These are phyloP conservation scores for Helicolenus hilgendorfi DNA, from an alignment of 2,797 vertebrate species.

Conservation along the genomic window DNA sequence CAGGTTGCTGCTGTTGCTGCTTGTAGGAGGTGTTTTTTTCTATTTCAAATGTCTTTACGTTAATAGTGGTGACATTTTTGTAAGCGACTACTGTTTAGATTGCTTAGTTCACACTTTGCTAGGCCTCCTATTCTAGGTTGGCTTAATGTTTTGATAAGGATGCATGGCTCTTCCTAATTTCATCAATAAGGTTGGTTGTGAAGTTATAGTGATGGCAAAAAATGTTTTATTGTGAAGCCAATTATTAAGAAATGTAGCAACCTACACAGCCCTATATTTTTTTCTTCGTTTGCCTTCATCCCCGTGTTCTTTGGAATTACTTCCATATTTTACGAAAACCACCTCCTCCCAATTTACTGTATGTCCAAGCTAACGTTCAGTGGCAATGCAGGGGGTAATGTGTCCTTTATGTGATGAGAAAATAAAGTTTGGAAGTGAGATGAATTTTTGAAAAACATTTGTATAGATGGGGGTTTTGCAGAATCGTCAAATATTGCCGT, in stretches of 20 bases:
- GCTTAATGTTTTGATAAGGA: neutral
- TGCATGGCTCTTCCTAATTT: neutral
- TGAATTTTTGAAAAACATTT: no score
- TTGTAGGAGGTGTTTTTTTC: neutral
- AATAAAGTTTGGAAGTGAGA: no score
- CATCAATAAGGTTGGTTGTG: neutral
- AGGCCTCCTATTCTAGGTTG: no score
- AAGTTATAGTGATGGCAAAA: neutral
- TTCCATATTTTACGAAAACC: neutral
- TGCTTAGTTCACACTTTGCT: neutral
- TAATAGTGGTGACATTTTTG: neutral
- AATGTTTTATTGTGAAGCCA: accelerated
- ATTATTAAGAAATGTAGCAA: neutral
- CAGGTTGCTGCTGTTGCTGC: neutral
- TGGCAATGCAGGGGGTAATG: neutral
- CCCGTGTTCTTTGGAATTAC: no score
- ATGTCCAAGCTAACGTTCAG: neutral
- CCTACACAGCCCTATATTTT: neutral
- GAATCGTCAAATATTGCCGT: no score
- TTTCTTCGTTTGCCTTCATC: neutral
- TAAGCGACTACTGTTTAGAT: neutral
- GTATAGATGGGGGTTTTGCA: no score
- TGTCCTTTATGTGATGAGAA: neutral
- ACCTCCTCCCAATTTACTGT: neutral
- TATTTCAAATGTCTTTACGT: neutral